A percentile compares a stretch with the other conserved stretches of the same genome.
Evolutionary conservation across 1,140 invertebrate genomes (phyloP).

Genomic region (Drosophila paulistorum): DNA sequence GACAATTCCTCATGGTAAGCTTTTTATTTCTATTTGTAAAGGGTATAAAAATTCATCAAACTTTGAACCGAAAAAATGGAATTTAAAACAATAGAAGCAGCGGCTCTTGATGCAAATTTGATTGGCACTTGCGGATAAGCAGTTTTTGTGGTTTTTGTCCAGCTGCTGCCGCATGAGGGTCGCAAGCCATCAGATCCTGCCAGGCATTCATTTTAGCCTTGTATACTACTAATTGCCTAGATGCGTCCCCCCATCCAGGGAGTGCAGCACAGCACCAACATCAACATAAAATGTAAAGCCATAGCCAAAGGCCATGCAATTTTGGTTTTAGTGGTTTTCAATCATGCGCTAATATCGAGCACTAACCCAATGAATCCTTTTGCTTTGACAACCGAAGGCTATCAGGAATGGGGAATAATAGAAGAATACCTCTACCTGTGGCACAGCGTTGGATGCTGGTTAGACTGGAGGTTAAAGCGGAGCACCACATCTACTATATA

Average conservation of each 20-base stretch:
- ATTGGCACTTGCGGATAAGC: slow-evolving; percentile 53
- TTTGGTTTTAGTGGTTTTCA: slow-evolving; percentile 56
- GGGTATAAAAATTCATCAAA: slow-evolving; percentile 51
- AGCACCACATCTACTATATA: neutral
- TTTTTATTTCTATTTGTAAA: neutral
- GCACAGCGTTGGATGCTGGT: slow-evolving; percentile 40
- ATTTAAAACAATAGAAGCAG: slow-evolving; percentile 21
- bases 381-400: slow-evolving; percentile 47
- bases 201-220: slow-evolving; percentile 15
- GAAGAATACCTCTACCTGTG: slow-evolving; percentile 21
- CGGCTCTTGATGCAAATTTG: slow-evolving; percentile 51
- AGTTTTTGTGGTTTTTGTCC: neutral
- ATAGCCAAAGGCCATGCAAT: slow-evolving; percentile 55
- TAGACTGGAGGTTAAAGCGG: slow-evolving; percentile 8
- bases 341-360: slow-evolving; percentile 70
- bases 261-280: neutral
- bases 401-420: neutral
- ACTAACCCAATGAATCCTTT: slow-evolving; percentile 14
- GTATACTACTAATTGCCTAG: slow-evolving; percentile 54
- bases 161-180: slow-evolving; percentile 47
- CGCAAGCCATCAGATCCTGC: neutral
- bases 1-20: neutral
- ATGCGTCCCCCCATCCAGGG: neutral
- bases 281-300: neutral
- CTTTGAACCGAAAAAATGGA: neutral